phyloP scores from a whole-genome alignment of 2,888 invertebrate species.

The Disparrhopalites patrizii region DNA sequence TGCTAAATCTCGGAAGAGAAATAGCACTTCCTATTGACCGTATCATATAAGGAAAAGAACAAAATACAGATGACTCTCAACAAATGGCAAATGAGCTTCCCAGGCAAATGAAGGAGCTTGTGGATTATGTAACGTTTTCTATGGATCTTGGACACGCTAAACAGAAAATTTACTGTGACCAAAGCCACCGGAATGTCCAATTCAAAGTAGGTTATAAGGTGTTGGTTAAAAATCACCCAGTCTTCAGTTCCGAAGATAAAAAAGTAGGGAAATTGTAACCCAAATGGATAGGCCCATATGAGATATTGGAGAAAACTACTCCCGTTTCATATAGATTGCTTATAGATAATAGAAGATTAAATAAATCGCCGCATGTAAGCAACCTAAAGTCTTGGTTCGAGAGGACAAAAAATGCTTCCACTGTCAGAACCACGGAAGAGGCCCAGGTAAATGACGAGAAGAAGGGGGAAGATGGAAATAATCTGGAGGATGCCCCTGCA shows the following conservation, averaged over 20 bases:
- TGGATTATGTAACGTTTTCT: slow-evolving; percentile 22
- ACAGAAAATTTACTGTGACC: slow-evolving; percentile 28
- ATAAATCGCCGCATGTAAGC: not conserved
- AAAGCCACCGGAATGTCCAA: not conserved
- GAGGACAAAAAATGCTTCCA: no score
- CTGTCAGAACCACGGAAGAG: no score
- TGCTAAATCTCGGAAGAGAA: slow-evolving; percentile 28
- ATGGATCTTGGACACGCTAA: slow-evolving; percentile 8
- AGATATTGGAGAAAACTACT: slow-evolving; percentile 3
- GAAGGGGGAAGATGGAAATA: no score
- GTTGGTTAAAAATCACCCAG: slow-evolving; percentile 20
- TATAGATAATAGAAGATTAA: not conserved
- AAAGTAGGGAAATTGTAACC: slow-evolving; percentile 19
- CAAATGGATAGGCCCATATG: slow-evolving; percentile 28
- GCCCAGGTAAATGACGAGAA: no score
- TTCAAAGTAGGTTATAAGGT: slow-evolving; percentile 30
- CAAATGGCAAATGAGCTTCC: not conserved
- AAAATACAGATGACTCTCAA: not conserved
- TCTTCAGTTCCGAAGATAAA: slow-evolving; percentile 13
- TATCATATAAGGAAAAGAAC: not conserved
- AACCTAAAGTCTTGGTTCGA: no score
- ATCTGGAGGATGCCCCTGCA: no score
- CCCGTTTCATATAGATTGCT: slow-evolving; percentile 16
- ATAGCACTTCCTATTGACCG: slow-evolving; percentile 28
- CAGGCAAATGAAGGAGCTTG: slow-evolving; percentile 5